These are phyloP conservation scores for Nipponacmea schrenckii DNA, from an alignment of 2,888 invertebrate species.

Conservation along the genomic window DNA sequence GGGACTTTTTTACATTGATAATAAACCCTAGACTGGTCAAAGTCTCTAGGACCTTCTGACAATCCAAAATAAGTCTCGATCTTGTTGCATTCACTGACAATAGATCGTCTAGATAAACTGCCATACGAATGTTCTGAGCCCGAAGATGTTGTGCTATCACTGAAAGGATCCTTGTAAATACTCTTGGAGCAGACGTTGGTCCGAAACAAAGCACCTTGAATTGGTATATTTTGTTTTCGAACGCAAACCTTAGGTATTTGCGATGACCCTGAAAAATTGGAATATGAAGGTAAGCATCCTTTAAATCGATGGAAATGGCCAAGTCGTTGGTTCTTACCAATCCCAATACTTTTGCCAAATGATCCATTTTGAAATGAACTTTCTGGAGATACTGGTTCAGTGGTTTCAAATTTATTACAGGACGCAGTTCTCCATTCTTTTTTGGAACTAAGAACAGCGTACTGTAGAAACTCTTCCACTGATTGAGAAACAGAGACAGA, in stretches of 20 bases:
- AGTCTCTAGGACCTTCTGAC: too few relatives aligned
- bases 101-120: conserved; percentile 31
- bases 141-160: conserved; percentile 28
- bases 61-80: conserved; percentile 12
- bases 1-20: too few relatives aligned
- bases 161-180: conserved; percentile 26
- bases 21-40: too few relatives aligned
- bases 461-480: conserved; percentile 31
- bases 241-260: conserved; percentile 26
- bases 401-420: conserved; percentile 28
- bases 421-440: conserved; percentile 13
- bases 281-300: too few relatives aligned
- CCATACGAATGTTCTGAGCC: conserved; percentile 22
- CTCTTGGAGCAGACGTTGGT: too few relatives aligned
- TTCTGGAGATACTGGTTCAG: conserved; percentile 33
- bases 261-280: conserved; percentile 24
- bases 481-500: too few relatives aligned
- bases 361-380: conserved; percentile 34
- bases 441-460: conserved; percentile 29
- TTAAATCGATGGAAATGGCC: conserved; percentile 26
- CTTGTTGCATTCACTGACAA: conserved; percentile 23
- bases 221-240: conserved; percentile 23
- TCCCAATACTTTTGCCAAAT: conserved; percentile 26
- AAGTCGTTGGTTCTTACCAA: conserved; percentile 27
- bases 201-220: conserved; percentile 24